phyloP scores from a whole-genome alignment of 2,888 invertebrate genomes.

The Erebia aethiops region DNA sequence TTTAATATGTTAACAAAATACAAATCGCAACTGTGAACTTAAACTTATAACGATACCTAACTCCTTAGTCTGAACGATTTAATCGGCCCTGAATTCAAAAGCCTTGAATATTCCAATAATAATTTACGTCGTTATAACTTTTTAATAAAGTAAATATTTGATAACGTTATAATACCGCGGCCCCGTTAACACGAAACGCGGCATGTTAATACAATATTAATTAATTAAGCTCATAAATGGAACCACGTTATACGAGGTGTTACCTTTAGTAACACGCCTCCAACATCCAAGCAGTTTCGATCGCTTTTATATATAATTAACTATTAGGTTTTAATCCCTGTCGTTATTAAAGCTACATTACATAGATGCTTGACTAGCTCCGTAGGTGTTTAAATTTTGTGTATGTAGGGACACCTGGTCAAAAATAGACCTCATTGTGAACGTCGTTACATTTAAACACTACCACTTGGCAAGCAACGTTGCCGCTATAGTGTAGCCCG shows the following conservation, averaged over 20 bases:
- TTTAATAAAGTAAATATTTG: constrained; percentile 56
- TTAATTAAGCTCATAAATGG: constrained; percentile 63
- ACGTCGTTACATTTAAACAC: no score
- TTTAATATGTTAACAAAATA: not conserved
- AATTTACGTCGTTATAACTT: constrained; percentile 16
- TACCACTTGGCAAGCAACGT: no score
- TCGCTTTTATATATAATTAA: constrained; percentile 36
- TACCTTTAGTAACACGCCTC: constrained; percentile 48
- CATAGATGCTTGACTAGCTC: not conserved
- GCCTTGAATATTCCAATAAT: constrained; percentile 12
- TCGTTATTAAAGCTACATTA: constrained; percentile 4
- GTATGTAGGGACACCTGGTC: no score
- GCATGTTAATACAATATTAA: constrained; percentile 69
- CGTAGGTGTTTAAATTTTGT: no score
- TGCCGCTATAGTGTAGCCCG: no score
- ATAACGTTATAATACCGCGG: constrained; percentile 61
- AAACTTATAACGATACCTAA: constrained; percentile 7
- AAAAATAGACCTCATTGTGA: no score
- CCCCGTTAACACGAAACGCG: constrained; percentile 58
- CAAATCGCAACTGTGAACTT: not conserved
- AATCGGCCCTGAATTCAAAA: constrained; percentile 4
- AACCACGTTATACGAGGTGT: constrained; percentile 54
- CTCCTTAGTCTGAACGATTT: not conserved
- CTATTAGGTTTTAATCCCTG: constrained; percentile 19
- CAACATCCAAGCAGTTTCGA: constrained; percentile 36